Conservation (phyloP, 2,113 vertebrate genomes). For the Calypte anna region DNA sequence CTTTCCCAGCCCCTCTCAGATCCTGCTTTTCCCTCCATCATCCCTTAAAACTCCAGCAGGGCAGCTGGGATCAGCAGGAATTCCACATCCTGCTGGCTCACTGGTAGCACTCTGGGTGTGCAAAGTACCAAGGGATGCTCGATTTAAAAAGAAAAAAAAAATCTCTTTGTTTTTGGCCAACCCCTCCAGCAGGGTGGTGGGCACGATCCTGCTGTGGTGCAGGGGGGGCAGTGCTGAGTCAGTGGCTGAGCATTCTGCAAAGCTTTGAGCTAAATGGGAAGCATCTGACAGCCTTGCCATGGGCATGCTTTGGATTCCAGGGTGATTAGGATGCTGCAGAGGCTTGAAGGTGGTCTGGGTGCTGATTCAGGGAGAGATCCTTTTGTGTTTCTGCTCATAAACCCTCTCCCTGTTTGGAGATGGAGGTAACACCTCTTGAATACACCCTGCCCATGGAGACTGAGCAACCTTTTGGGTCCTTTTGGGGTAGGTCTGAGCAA, state of each 20-base stretch:
- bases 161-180: not conserved
- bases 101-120: too few relatives aligned
- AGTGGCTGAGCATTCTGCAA: slow-evolving; percentile 46
- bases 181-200: rapidly evolving
- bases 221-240: not conserved
- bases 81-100: rapidly evolving
- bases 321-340: slow-evolving; percentile 22
- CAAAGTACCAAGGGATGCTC: not conserved
- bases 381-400: not conserved
- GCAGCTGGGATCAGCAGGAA: not conserved
- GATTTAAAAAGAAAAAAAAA: not conserved
- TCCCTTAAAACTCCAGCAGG: not conserved
- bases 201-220: rapidly evolving
- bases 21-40: not conserved
- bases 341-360: slow-evolving; percentile 29
- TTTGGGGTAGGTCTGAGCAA: not conserved
- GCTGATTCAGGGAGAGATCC: not conserved
- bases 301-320: slow-evolving; percentile 49
- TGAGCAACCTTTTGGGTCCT: not conserved
- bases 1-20: not conserved
- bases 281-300: not conserved
- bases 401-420: not conserved
- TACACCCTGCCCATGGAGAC: not conserved
- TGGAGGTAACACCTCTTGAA: not conserved
- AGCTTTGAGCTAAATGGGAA: slow-evolving; percentile 19